Evolutionary conservation across 2,888 invertebrate species (phyloP).

Genomic region (Rhopalosiphum nymphaeae): DNA sequence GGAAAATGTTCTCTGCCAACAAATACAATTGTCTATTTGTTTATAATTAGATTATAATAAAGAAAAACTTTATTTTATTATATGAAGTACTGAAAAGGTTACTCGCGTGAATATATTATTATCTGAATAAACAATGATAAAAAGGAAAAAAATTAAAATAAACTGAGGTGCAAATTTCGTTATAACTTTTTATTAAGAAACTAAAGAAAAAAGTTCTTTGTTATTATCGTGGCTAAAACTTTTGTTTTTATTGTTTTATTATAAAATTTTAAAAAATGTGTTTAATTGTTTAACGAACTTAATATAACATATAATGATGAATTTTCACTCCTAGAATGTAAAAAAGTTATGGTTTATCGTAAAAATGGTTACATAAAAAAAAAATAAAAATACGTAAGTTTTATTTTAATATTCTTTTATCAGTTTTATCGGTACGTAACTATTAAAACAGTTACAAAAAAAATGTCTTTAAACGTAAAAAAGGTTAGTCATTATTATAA

Average conservation of each 20-base stretch:
- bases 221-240: slow-evolving; percentile 31
- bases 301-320: not conserved
- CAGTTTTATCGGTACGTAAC: not conserved
- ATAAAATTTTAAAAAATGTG: slow-evolving; percentile 10
- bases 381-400: not conserved
- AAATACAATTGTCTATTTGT: not conserved
- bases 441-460: not conserved
- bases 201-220: slow-evolving; percentile 34
- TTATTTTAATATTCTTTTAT: not conserved
- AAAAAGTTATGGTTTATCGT: not conserved
- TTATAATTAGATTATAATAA: slow-evolving; percentile 11
- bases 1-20: not conserved
- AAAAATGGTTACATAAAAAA: not conserved
- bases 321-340: not conserved
- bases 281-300: slow-evolving; percentile 36
- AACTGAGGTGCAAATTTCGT: slow-evolving; percentile 18
- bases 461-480: not conserved
- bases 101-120: slow-evolving; percentile 11
- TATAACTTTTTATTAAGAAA: slow-evolving; percentile 32
- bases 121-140: slow-evolving; percentile 22
- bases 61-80: not conserved
- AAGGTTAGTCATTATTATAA: not conserved
- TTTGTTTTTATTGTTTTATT: slow-evolving; percentile 15
- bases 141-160: slow-evolving; percentile 20
- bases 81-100: not conserved